Evolutionary conservation across 2,888 invertebrate species (phyloP).

Genomic region (Yponomeuta sedellus): DNA sequence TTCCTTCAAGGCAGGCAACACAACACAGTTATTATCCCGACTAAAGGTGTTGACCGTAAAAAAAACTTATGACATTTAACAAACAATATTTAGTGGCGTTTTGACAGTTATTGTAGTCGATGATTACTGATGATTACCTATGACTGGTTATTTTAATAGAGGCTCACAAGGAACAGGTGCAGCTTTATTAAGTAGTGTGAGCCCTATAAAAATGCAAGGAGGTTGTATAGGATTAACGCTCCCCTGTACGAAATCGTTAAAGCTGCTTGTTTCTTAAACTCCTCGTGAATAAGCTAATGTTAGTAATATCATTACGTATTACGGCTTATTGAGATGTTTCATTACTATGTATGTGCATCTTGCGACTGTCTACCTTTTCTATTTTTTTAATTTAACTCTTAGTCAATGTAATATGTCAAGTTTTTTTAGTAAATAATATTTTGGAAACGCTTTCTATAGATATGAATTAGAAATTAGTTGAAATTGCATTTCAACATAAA

Average conservation of each 20-base stretch:
- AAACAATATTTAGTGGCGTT: constrained; percentile 73
- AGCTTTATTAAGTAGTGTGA: constrained; percentile 22
- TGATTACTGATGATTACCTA: constrained; percentile 61
- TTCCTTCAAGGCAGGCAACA: constrained; percentile 31
- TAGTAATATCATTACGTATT: neutral
- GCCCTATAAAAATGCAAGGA: constrained; percentile 24
- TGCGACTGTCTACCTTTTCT: too few relatives aligned
- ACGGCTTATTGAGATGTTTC: neutral
- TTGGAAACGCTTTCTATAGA: too few relatives aligned
- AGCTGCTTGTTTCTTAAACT: neutral
- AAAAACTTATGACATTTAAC: constrained; percentile 68
- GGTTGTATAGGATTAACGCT: constrained; percentile 28
- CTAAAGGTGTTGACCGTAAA: constrained; percentile 67
- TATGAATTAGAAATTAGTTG: too few relatives aligned
- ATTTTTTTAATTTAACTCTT: too few relatives aligned
- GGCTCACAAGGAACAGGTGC: constrained; percentile 57
- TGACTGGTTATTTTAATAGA: constrained; percentile 42
- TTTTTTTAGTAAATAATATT: too few relatives aligned
- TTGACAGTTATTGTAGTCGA: constrained; percentile 73
- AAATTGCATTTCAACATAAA: too few relatives aligned
- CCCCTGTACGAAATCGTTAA: constrained; percentile 7
- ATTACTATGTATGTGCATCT: neutral
- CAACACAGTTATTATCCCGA: constrained; percentile 37
- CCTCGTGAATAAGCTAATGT: neutral
- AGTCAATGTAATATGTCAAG: too few relatives aligned